Conservation (phyloP, 2,113 vertebrate species). For the Apistogramma diplotaenia region DNA sequence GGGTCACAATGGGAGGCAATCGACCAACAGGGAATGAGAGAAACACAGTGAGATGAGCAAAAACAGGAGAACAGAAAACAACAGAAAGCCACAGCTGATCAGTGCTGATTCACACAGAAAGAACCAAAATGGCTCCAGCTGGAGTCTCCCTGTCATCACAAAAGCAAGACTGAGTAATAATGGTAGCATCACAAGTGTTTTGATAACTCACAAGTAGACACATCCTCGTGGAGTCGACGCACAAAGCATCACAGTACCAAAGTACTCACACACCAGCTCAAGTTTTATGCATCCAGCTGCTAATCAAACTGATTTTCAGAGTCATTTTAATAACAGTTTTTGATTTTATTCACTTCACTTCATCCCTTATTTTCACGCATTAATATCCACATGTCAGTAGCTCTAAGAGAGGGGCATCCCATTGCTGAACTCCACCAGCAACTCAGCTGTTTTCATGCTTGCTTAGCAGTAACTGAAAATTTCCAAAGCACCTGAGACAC, state of each 20-base stretch:
- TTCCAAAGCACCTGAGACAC: constrained; percentile 18
- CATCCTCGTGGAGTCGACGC: not conserved
- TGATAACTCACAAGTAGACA: not conserved
- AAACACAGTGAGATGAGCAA: constrained; percentile 77
- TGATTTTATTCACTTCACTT: not conserved
- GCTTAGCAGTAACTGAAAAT: constrained; percentile 28
- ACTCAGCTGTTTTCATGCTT: constrained; percentile 23
- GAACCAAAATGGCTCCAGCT: constrained; percentile 26
- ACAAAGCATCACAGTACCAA: not conserved
- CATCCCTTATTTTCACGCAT: not conserved
- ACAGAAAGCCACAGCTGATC: constrained; percentile 49
- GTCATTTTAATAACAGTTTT: not conserved
- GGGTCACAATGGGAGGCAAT: constrained; percentile 76
- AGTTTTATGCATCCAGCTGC: not conserved
- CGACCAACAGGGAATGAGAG: constrained; percentile 76
- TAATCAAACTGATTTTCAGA: not conserved
- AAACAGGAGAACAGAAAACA: constrained; percentile 51
- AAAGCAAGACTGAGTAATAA: constrained; percentile 23
- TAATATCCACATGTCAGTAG: not conserved
- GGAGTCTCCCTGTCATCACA: constrained; percentile 8
- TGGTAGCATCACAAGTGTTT: not conserved
- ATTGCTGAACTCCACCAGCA: not conserved
- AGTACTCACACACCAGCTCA: not conserved
- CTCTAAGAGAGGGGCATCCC: constrained; percentile 3
- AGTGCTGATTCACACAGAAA: constrained; percentile 37